These are phyloP conservation scores for Perccottus glenii DNA, from an alignment of 2,113 vertebrate genomes.

Conservation along the genomic window DNA sequence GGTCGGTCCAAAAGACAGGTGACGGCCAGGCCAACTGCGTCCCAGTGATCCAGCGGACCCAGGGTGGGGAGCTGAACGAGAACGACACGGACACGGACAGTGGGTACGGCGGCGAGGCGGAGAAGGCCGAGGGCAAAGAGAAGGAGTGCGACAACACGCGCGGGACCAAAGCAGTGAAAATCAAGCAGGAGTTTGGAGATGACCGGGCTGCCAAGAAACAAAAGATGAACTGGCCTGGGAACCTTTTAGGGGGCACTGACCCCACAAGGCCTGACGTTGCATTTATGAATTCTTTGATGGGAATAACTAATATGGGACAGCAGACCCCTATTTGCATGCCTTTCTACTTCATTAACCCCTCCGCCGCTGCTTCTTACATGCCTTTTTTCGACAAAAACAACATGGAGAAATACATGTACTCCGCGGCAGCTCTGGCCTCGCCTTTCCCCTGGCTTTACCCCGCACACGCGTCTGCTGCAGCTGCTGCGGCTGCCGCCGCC, in stretches of 20 bases:
- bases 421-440: conserved; percentile 75
- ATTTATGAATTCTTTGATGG: conserved; percentile 88
- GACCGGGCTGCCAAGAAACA: conserved; percentile 81
- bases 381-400: conserved; percentile 88
- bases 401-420: conserved; percentile 89
- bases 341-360: conserved; percentile 90
- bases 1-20: conserved; percentile 37
- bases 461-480: conserved; percentile 73
- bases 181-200: conserved; percentile 91
- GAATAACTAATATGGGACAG: conserved; percentile 85
- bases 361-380: conserved; percentile 88
- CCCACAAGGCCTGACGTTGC: conserved; percentile 78
- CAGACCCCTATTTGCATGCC: conserved; percentile 91
- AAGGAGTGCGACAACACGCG: conserved; percentile 65
- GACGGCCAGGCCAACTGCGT: conserved; percentile 90
- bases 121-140: conserved; percentile 78
- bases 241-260: conserved; percentile 55
- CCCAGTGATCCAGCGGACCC: conserved; percentile 95
- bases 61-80: conserved; percentile 86
- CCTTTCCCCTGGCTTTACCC: conserved; percentile 89
- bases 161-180: conserved; percentile 70
- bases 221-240: conserved; percentile 78
- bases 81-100: conserved; percentile 97
- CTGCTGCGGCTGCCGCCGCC: conserved; percentile 74
- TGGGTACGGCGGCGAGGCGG: conserved; percentile 91